phyloP scores from a whole-genome alignment of 2,888 invertebrate genomes.

The Chouioia cunea region DNA sequence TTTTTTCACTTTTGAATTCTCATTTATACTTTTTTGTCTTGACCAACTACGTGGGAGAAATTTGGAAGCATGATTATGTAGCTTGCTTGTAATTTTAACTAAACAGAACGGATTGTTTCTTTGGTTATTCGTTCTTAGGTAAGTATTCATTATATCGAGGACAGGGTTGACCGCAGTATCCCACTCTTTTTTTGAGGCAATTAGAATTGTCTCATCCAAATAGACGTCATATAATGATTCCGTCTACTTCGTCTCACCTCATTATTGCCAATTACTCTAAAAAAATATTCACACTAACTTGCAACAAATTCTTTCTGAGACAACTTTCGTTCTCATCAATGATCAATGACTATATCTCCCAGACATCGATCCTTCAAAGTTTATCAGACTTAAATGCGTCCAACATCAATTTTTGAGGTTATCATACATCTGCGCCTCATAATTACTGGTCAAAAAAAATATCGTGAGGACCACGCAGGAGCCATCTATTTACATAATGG shows the following conservation, averaged over 20 bases:
- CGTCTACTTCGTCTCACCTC: conserved; percentile 7
- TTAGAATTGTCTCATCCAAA: conserved; percentile 23
- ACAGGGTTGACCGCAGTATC: neutral
- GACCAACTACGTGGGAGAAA: no score
- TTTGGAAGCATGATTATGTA: no score
- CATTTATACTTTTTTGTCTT: conserved; percentile 19
- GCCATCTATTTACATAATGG: conserved; percentile 57
- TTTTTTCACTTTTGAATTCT: conserved; percentile 23
- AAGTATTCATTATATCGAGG: conserved; percentile 20
- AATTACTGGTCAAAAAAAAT: conserved; percentile 18
- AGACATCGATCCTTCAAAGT: neutral
- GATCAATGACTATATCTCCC: no score
- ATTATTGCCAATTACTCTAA: conserved; percentile 32
- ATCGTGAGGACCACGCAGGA: neutral
- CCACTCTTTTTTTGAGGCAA: neutral
- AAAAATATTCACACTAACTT: no score
- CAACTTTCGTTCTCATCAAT: no score
- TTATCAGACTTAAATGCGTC: conserved; percentile 12
- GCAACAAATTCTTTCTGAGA: no score
- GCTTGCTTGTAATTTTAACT: no score
- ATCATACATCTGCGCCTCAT: conserved; percentile 19
- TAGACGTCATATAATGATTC: conserved; percentile 7
- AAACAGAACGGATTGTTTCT: no score
- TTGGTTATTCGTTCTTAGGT: neutral
- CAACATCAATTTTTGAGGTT: conserved; percentile 1